phyloP scores from a whole-genome alignment of 2,113 vertebrate species.

The Myodes glareolus region DNA sequence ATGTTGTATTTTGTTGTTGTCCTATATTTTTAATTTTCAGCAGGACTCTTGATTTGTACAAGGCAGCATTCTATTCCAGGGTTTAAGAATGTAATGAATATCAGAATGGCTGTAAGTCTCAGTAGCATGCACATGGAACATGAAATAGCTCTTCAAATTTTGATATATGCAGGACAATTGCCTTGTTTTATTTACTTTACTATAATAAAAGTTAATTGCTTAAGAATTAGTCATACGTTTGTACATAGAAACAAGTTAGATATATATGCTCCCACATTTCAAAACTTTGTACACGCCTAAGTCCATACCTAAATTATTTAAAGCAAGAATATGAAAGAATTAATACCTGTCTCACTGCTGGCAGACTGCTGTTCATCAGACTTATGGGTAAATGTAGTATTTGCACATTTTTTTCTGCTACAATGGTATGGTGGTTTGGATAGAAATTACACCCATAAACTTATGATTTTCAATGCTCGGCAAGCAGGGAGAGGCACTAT shows the following conservation, averaged over 20 bases:
- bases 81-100: not conserved
- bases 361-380: not conserved
- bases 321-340: not conserved
- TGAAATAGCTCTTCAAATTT: not conserved
- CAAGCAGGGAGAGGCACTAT: not conserved
- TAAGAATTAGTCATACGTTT: not conserved
- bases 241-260: not conserved
- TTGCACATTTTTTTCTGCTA: not conserved
- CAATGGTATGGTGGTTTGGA: not conserved
- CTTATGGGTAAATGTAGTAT: not conserved
- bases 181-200: not conserved
- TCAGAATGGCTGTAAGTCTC: not conserved
- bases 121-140: not conserved
- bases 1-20: not conserved
- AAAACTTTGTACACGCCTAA: not conserved
- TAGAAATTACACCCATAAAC: not conserved
- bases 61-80: not conserved
- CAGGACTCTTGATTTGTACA: not conserved
- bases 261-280: not conserved
- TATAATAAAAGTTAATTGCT: not conserved
- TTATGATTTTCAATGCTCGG: not conserved
- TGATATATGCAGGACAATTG: not conserved
- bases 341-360: not conserved
- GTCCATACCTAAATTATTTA: not conserved
- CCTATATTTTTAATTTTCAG: not conserved